Evolutionary conservation across 1,140 invertebrate genomes (phyloP).

Genomic region (Euborellia annulipes): DNA sequence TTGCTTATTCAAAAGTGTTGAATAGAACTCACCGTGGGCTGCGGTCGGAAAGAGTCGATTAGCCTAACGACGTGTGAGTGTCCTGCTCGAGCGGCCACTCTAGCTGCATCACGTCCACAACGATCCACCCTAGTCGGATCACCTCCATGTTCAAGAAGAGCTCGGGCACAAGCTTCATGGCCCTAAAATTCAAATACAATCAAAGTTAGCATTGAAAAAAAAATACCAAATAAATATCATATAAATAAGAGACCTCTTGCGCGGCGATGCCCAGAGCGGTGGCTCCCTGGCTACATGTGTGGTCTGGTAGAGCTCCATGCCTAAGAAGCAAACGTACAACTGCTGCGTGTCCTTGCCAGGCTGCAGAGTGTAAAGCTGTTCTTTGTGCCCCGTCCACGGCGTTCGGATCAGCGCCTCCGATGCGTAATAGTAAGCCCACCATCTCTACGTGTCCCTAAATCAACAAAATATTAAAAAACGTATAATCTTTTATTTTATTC

Average conservation of each 20-base stretch:
- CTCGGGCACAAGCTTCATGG: slow-evolving; percentile 77
- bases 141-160: slow-evolving; percentile 72
- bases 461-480: too few relatives aligned
- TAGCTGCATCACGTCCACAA: slow-evolving; percentile 64
- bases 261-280: slow-evolving; percentile 61
- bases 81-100: slow-evolving; percentile 61
- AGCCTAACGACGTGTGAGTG: slow-evolving; percentile 53
- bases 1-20: too few relatives aligned
- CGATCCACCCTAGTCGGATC: slow-evolving; percentile 86
- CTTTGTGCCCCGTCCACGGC: slow-evolving; percentile 77
- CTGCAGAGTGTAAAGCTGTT: slow-evolving; percentile 83
- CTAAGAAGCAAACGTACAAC: slow-evolving; percentile 69
- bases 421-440: slow-evolving; percentile 66
- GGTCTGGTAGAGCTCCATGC: slow-evolving; percentile 64
- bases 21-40: too few relatives aligned
- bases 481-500: too few relatives aligned
- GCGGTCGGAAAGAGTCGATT: too few relatives aligned
- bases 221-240: too few relatives aligned
- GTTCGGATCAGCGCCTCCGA: slow-evolving; percentile 66
- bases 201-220: too few relatives aligned
- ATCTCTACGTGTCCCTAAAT: slow-evolving; percentile 63
- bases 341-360: slow-evolving; percentile 80
- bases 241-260: slow-evolving; percentile 30
- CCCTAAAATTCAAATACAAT: too few relatives aligned
- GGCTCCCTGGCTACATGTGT: slow-evolving; percentile 86